Evolutionary conservation across 2,113 vertebrate genomes (phyloP), one percentile per base, ranked within the genome.

Genomic region (Scortum barcoo): DNA sequence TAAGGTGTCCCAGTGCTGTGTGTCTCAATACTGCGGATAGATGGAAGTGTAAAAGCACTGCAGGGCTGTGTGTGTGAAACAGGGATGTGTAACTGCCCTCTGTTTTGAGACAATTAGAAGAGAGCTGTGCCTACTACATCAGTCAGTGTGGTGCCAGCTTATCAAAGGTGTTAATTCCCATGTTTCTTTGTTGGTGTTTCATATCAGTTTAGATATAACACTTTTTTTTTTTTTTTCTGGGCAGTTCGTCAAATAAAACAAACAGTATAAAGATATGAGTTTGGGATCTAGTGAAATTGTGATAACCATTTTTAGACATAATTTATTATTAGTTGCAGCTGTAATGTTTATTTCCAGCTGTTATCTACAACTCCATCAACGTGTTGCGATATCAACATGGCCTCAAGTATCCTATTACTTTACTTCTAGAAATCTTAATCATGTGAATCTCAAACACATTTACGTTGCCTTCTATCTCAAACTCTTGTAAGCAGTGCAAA

Each of bases 21-120:
- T 63, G 62, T 85, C 46, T 85, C 53, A 76, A 83, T 71, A 84
- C 74, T 83, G 79, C 70, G 3, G 80, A 79, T 67, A 69, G 66
- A 81, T 57, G 26, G 60, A 62, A 46, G 51, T 42, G n/a, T 26
- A 63, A 60, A 83, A 69, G 36, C 46, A 78, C 76, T 69, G 76
- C 61, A 78, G 40, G 38, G 44, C 36, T 48, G 28, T 38, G 38
- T 33, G 48, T 65, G 81, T 57, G n/a, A 28, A 68, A 60, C 2
- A 78, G 4, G n/a, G 42, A 36, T 36, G 26, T 42, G 28, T 7
- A 19, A 17, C 33, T 6, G 4, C 48, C 4, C 20, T 48, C 10
- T 33, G 57, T 60, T 73, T 33, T 74, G 24, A 24, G 30, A 38
- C 33, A 30, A 42, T 50, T 9, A 30, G 20, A 57, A 57, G 19